Base-by-base conservation (phyloP, 1,140 invertebrate genomes). In the Drosophila leontia region DNA sequence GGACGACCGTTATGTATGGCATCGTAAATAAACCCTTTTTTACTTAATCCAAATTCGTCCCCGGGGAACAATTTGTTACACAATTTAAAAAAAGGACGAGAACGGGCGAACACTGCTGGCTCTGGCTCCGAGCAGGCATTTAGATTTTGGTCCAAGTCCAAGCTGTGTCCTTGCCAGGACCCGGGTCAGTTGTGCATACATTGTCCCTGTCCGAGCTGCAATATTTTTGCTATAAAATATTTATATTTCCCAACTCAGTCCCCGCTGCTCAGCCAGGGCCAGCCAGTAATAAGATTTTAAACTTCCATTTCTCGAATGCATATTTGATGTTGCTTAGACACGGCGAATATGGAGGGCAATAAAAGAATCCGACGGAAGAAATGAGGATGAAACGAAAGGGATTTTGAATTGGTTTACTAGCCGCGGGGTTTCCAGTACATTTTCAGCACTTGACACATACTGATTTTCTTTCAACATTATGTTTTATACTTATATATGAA, bases 1-100 rank as follows among this genome's bases (percentile, higher is more conserved):
- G 74, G 62, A 77, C 51, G 55, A 56, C 71, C 82, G 77, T 88
- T 88, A 90, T 90, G 75, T 90, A 90, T 85, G 85, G 85, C 85
- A 85, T 90, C 85, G 85, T 90, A 90, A 90, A 90, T 90, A 90
- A 90, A 90, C 86, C 85, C 85, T 90, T 90, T 88, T 90, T 90
- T 90, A 90, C 85, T 90, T 90, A 90, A 90, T 90, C 85, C 85
- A 90, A 90, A 90, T 90, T 90, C 85, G 81, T 90, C 85, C 85
- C 86, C 85, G 78, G 85, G 85, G 85, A 90, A 85, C 85, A 90
- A 90, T 90, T 90, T 90, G 85, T 90, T 90, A 90, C 85, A 90
- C 85, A 90, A 90, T 90, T 90, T 90, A 82, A 90, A 88, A 70
- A 82, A 81, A 75, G 48, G 47, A 57, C 62, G 23, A 62, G 17